Evolutionary conservation across 2,113 vertebrate genomes (phyloP), one percentile per base, ranked within the genome.

Genomic region (Apistogramma diplotaenia): DNA sequence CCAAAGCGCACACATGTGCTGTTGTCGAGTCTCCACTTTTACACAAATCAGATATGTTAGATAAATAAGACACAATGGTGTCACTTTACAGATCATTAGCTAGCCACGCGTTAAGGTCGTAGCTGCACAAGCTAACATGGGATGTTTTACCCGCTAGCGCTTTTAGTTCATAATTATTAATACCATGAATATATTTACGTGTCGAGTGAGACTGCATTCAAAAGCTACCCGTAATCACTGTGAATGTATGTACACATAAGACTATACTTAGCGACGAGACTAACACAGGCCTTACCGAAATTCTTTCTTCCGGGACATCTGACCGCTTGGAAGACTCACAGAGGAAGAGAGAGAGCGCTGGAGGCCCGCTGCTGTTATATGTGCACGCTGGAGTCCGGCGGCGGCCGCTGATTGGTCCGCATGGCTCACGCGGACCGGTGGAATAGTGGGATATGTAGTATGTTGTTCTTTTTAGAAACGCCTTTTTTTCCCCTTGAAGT

Each of bases 391-490:
- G 35, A 1, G 18, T 23, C 2, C 0, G 9, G 6, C 27, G 2
- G 49, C 71, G 2, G n/a, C 2, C 13, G 7, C 67, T 83, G 74
- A 91, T 91, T 92, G 89, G 88, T 16, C 8, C 13, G 8, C 11
- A 3, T 5, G 16, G 3, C 0, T 81, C 74, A 87, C 79, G 4
- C 29, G 81, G 6, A 1, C 6, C 12, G 3, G 0, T 56, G 73
- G 90, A 80, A 88, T 83, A 60, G 40, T 5, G 92, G 90, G 90
- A 90, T 55, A 83, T 85, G 90, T 77, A 73, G 43, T 81, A 55
- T 74, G 9, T 16, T 7, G 0, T 0, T 0, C 2, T 1, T 31
- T 74, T 16, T 1, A 1, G 11, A 19, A 19, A n/a, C 1, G 11
- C 37, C 23, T 46, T 1, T 8, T 43, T 4, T 4, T 35, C 27